phyloP scores from a whole-genome alignment of 2,888 invertebrate genomes.

The Xestia sexstrigata region DNA sequence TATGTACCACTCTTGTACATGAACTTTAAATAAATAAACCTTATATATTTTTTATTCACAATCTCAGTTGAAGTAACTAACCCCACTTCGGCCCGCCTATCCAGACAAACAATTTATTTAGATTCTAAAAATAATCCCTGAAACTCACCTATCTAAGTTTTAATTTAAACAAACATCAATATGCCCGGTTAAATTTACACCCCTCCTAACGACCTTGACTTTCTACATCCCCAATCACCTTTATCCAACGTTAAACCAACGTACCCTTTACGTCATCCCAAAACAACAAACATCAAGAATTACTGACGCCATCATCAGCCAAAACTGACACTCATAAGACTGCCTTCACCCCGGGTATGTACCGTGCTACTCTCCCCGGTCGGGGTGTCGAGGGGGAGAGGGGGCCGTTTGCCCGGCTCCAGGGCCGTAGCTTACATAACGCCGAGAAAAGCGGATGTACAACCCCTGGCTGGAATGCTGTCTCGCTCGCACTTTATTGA shows the following conservation, averaged over 20 bases:
- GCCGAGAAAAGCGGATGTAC: constrained; percentile 88
- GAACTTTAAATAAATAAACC: no score
- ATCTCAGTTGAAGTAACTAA: not conserved
- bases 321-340: constrained; percentile 61
- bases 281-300: constrained; percentile 59
- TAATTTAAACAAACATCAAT: not conserved
- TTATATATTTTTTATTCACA: no score
- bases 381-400: constrained; percentile 59
- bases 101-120: not conserved
- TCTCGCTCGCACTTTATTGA: constrained; percentile 82
- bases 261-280: constrained; percentile 15
- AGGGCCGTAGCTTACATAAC: constrained; percentile 90
- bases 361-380: constrained; percentile 58
- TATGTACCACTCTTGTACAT: no score
- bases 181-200: not conserved
- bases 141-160: constrained; percentile 1
- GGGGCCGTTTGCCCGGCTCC: constrained; percentile 83
- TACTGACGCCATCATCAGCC: constrained; percentile 62
- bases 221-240: not conserved
- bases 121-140: not conserved
- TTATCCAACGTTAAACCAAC: constrained; percentile 12
- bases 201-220: not conserved
- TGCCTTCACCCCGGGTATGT: constrained; percentile 60
- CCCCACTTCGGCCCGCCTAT: not conserved
- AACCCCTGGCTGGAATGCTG: constrained; percentile 75